Conservation (phyloP, 2,113 vertebrate species). For the Pimephales promelas region DNA sequence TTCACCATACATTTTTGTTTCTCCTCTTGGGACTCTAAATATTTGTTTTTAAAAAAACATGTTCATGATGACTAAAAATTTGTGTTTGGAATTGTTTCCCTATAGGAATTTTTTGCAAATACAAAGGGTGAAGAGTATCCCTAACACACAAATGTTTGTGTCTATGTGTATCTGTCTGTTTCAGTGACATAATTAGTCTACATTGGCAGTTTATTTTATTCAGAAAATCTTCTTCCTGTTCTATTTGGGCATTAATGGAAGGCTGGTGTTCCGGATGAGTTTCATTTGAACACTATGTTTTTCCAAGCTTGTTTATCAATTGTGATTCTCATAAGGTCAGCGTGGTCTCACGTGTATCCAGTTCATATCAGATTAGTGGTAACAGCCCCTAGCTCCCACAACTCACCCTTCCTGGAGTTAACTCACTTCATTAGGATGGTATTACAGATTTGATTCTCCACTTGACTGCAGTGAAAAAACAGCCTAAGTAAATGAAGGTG, state of each 20-base stretch:
- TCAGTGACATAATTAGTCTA: neutral
- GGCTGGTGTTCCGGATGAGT: conserved; percentile 7
- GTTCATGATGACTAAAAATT: neutral
- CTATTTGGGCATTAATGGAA: conserved; percentile 28
- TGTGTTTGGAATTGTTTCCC: no score
- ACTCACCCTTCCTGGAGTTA: conserved; percentile 48
- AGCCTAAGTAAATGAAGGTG: neutral
- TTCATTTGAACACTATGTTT: neutral
- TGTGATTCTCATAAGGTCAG: conserved; percentile 16
- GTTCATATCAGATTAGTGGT: conserved; percentile 51
- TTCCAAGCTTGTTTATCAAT: conserved; percentile 30
- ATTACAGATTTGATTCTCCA: conserved; percentile 12
- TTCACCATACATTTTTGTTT: neutral
- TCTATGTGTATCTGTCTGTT: neutral
- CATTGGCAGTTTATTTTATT: neutral
- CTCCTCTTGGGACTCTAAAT: neutral
- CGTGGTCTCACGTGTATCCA: conserved; percentile 27
- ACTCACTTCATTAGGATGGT: conserved; percentile 25
- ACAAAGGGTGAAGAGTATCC: neutral
- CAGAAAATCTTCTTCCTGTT: neutral
- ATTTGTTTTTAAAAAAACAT: neutral
- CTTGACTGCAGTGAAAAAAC: neutral
- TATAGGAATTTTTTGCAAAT: neutral
- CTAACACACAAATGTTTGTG: neutral
- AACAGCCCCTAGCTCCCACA: conserved; percentile 2